Evolutionary conservation across 2,113 vertebrate species (phyloP).

Genomic region (Jacana jacana): DNA sequence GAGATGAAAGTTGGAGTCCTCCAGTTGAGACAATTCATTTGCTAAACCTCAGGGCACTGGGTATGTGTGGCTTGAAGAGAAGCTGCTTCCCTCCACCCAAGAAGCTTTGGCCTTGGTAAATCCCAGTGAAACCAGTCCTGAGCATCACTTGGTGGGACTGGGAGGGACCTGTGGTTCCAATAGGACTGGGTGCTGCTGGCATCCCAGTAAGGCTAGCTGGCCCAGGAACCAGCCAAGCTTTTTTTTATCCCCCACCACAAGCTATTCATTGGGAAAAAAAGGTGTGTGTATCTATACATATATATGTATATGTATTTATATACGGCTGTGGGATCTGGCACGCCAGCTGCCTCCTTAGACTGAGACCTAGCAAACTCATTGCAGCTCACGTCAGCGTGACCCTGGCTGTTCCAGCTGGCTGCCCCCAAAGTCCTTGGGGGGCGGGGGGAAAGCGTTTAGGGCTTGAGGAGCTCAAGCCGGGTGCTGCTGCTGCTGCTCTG

Average conservation of each 20-base stretch:
- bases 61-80: background rate
- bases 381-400: background rate
- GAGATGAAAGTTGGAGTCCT: background rate
- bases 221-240: background rate
- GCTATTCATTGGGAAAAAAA: background rate
- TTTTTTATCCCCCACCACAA: background rate
- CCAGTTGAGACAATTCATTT: accelerated
- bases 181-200: background rate
- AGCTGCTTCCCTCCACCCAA: background rate
- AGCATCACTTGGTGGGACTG: accelerated
- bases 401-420: accelerated
- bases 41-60: background rate
- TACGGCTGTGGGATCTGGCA: background rate
- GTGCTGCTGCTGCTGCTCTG: background rate
- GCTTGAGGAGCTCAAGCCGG: background rate
- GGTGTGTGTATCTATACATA: background rate
- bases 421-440: background rate
- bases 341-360: background rate
- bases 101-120: background rate
- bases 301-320: background rate
- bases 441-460: background rate
- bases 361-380: background rate
- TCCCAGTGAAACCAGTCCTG: background rate
- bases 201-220: background rate
- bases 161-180: too few relatives aligned